A percentile compares a stretch with the other conserved stretches of the same genome.
phyloP scores from a whole-genome alignment of 2,797 vertebrate genomes.

The Ptychadena robeensis region DNA sequence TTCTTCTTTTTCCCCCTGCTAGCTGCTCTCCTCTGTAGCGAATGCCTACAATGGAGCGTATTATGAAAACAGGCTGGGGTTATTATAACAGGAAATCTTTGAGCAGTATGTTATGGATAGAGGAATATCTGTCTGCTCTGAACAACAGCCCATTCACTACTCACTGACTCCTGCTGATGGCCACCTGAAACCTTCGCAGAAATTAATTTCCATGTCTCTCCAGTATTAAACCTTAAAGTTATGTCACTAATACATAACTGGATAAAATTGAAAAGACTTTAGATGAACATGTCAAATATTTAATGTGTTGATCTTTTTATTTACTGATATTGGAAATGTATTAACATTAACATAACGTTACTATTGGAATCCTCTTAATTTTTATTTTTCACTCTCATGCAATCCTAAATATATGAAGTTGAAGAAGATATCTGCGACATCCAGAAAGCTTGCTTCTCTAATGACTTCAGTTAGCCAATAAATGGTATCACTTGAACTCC shows the following conservation, averaged over 20 bases:
- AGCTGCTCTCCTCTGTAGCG: conserved; percentile 3
- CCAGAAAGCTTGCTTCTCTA: too few relatives aligned
- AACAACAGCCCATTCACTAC: conserved; percentile 52
- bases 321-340: too few relatives aligned
- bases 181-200: background rate
- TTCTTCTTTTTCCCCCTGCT: background rate
- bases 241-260: background rate
- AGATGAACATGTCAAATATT: background rate
- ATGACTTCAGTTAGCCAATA: too few relatives aligned
- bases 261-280: background rate
- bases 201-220: background rate
- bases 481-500: too few relatives aligned
- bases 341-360: too few relatives aligned
- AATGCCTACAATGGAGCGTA: conserved; percentile 29
- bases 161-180: conserved; percentile 4
- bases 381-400: background rate
- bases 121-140: conserved; percentile 35
- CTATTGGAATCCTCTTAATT: too few relatives aligned
- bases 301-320: background rate
- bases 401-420: too few relatives aligned
- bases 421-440: too few relatives aligned
- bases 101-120: background rate
- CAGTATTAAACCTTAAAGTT: background rate
- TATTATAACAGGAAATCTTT: conserved; percentile 47
- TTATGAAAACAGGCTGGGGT: conserved; percentile 29